Conservation (phyloP, 2,797 vertebrate species). For the Acrossocheilus fasciatus region DNA sequence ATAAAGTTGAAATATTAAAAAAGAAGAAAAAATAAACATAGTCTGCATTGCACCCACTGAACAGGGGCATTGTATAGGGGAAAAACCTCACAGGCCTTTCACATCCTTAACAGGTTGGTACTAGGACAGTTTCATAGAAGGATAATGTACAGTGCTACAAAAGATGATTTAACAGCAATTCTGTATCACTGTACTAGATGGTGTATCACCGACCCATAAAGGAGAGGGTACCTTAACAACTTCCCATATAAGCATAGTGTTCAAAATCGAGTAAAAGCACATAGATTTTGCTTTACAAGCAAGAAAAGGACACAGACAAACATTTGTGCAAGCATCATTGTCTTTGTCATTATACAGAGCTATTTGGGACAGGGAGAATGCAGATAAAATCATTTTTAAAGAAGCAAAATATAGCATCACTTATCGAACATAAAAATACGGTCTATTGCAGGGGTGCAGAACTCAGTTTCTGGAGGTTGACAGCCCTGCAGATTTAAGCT, state of each 20-base stretch:
- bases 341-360: conserved; percentile 10
- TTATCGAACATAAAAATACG: not conserved
- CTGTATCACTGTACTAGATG: not conserved
- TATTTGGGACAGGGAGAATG: not conserved
- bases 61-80: not conserved
- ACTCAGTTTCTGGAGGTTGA: not conserved
- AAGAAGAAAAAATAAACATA: not conserved
- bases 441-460: not conserved
- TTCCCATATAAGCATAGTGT: not conserved
- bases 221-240: not conserved
- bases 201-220: not conserved
- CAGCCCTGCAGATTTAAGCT: not conserved
- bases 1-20: conserved; percentile 2
- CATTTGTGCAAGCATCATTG: not conserved
- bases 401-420: not conserved
- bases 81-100: not conserved
- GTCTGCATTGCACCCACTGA: not conserved
- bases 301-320: not conserved
- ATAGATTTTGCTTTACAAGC: not conserved
- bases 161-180: conserved; percentile 4
- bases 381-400: not conserved
- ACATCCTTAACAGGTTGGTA: conserved; percentile 15
- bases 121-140: not conserved
- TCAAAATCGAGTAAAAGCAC: not conserved
- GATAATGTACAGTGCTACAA: conserved; percentile 26